Evolutionary conservation across 2,797 vertebrate species (phyloP).

Genomic region (Echiichthys vipera): DNA sequence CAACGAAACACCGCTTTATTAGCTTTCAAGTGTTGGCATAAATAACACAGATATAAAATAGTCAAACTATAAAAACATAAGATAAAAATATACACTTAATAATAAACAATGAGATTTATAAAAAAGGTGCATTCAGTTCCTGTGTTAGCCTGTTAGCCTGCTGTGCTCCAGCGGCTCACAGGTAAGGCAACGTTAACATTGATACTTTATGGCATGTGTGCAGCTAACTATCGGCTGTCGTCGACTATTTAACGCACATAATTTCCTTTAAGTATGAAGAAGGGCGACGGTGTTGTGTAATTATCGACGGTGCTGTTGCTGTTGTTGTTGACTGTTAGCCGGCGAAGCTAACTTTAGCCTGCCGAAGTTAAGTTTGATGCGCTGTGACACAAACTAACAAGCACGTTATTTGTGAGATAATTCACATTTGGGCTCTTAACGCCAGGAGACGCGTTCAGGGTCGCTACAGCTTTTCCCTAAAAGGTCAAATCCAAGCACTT

Average conservation of each 20-base stretch:
- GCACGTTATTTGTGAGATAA: not conserved
- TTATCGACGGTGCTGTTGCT: not conserved
- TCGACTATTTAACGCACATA: not conserved
- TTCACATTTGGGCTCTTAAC: not conserved
- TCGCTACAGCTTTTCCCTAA: no score
- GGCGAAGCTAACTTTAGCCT: slow-evolving; percentile 39
- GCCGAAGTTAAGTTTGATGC: slow-evolving; percentile 52
- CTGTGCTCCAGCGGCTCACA: slow-evolving; percentile 36
- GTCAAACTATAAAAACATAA: no score
- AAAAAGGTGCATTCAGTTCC: no score
- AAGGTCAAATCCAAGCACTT: no score
- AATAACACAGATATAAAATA: no score
- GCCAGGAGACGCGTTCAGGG: rapidly evolving
- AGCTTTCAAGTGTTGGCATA: no score
- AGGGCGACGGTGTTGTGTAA: not conserved
- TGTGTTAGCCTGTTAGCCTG: slow-evolving; percentile 43
- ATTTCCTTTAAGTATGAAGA: not conserved
- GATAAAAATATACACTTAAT: no score
- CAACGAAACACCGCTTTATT: no score
- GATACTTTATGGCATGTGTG: not conserved
- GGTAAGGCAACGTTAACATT: slow-evolving; percentile 27
- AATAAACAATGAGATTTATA: no score
- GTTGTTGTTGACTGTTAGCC: slow-evolving; percentile 18
- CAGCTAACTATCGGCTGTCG: no score
- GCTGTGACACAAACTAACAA: slow-evolving; percentile 15